Evolutionary conservation across 2,888 invertebrate genomes (phyloP), one percentile per base, ranked within the genome.

Genomic region (Odontocerum albicorne): DNA sequence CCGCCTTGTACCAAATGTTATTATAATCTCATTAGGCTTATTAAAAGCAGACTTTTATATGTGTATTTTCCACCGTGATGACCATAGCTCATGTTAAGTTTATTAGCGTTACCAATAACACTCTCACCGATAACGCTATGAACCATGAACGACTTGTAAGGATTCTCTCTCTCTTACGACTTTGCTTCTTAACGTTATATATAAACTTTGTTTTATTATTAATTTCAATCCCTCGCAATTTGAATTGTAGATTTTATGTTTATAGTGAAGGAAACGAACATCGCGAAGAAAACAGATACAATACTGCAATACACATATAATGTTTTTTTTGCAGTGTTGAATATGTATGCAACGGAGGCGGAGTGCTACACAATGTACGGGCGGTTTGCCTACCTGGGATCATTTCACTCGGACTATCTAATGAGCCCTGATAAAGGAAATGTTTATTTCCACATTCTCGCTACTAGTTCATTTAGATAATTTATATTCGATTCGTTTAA

Each of bases 381-480:
- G 19, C 45, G 19, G 32, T 33, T 45, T 33, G 33, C 45, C 44
- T 33, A 43, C 27, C 19, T 20, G 20, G 17, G 21, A 32, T 45
- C 45, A 45, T 45, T 45, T 45, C 45, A 45, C 20, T n/a, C 45
- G 32, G 17, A 17, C 31, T 33, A 45, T 45, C 33, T 12, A 45
- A 33, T 45, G 45, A n/a, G n/a, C n/a, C n/a, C n/a, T n/a, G n/a
- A n/a, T n/a, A n/a, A n/a, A n/a, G n/a, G n/a, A n/a, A n/a, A n/a
- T n/a, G n/a, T n/a, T n/a, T n/a, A n/a, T n/a, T n/a, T n/a, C n/a
- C n/a, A n/a, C n/a, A n/a, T n/a, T n/a, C n/a, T n/a, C n/a, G n/a
- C n/a, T n/a, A n/a, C n/a, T n/a, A n/a, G n/a, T n/a, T n/a, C n/a
- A n/a, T n/a, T n/a, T n/a, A n/a, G n/a, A n/a, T n/a, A n/a, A n/a